These are phyloP conservation scores for Apostichopus japonicus DNA, from an alignment of 35 echinoderm and acorn worm species.

Conservation along the genomic window DNA sequence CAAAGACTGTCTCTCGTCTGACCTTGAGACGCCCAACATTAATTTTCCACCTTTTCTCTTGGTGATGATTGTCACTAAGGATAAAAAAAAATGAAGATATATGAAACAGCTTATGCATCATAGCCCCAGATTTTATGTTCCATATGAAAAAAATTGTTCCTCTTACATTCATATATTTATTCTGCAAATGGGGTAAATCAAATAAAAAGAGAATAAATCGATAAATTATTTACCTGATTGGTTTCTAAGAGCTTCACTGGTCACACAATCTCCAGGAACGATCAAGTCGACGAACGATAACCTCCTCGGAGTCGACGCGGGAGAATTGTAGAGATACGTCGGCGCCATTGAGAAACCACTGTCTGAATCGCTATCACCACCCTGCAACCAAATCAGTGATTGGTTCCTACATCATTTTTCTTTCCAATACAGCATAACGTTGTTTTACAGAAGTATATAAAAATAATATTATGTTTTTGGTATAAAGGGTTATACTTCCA, in stretches of 20 bases:
- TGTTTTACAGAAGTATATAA: too few species aligned
- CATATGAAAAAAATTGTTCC: too few species aligned
- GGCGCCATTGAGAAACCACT: constrained; percentile 86
- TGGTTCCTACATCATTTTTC: too few species aligned
- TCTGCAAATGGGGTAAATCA: not conserved
- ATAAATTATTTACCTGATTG: constrained; percentile 33
- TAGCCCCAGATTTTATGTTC: not conserved
- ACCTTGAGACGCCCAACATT: not conserved
- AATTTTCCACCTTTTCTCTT: constrained; percentile 14
- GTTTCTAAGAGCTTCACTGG: constrained; percentile 60
- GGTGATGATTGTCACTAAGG: constrained; percentile 24
- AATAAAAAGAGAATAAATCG: not conserved
- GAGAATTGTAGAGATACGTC: constrained; percentile 81
- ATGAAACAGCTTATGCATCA: not conserved
- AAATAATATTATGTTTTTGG: too few species aligned
- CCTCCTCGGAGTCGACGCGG: constrained; percentile 66
- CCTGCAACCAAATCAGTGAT: constrained; percentile 38
- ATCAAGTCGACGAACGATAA: constrained; percentile 78
- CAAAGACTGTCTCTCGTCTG: not conserved
- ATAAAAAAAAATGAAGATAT: not conserved
- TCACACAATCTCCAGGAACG: constrained; percentile 55
- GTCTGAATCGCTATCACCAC: constrained; percentile 69
- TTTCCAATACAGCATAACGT: too few species aligned
- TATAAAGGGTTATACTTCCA: too few species aligned
- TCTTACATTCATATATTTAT: too few species aligned